Base-by-base conservation (phyloP, 2,797 vertebrate genomes). In the Myotis daubentonii region DNA sequence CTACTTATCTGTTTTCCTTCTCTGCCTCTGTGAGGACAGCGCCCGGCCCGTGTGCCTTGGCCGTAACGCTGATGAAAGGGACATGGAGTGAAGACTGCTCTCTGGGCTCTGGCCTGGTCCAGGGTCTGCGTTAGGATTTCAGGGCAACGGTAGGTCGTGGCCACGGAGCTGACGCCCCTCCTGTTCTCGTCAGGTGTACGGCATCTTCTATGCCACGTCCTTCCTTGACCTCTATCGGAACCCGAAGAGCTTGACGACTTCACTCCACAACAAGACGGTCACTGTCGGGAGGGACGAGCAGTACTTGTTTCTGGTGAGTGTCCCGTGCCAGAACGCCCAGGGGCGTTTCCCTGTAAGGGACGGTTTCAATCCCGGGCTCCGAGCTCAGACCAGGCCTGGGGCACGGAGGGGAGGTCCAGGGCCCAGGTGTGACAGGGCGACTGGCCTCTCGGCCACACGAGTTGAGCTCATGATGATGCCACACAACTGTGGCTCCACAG, bases 141-240 rank as follows among this genome's bases (percentile, higher is more conserved):
- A 49, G 38, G 66, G 62, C 57, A 47, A 15, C 0, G 55, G 16
- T 5, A 79, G 36, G 53, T 53, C 60, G 8, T 25, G 41, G 16
- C 19, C 33, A 0, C 2, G 33, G 72, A 57, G 15, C 33, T 65
- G 20, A 82, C 12, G 25, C 7, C 51, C 33, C 82, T 53, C 66
- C 51, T 25, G 0, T 87, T 80, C 53, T 79, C 28, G 0, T 60
- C 93, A 99, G 99, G 95, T 98, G 66, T 99, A 99, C 0, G 99
- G 99, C 1, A 96, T 99, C 93, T 99, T 99, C 97, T 99, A 99
- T 0, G 99, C 99, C 78, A 99, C 99, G 0, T 99, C 99, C 51
- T 99, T 99, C 98, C 98, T 99, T 78, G 99, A 99, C 84, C 98
- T 99, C 68, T 99, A 99, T 96, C 98, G 98, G 41, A 98, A 98